These are phyloP conservation scores for Pyrrhia umbra DNA, from an alignment of 2,888 invertebrate genomes.

Conservation along the genomic window DNA sequence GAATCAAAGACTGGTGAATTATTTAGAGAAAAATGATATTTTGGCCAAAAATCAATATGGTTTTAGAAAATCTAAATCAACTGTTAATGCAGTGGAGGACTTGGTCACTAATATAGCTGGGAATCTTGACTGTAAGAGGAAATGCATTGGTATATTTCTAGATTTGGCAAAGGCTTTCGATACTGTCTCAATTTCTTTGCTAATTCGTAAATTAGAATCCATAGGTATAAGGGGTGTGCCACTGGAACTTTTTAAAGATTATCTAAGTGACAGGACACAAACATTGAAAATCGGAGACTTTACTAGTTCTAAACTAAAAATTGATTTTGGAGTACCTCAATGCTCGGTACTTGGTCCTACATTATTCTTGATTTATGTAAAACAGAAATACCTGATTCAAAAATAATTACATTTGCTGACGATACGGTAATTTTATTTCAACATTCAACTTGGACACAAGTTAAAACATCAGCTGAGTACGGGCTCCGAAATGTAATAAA, in stretches of 20 bases:
- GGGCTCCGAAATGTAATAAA: constrained; percentile 6
- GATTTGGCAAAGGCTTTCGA: constrained; percentile 9
- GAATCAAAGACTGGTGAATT: no score
- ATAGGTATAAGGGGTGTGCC: constrained; percentile 9
- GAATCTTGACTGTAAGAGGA: constrained; percentile 11
- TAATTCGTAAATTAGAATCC: not conserved
- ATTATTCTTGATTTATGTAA: constrained; percentile 9
- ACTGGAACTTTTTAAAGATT: constrained; percentile 4
- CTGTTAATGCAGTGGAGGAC: constrained; percentile 1
- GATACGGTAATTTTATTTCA: constrained; percentile 17
- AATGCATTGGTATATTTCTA: constrained; percentile 15
- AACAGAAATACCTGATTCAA: constrained; percentile 1
- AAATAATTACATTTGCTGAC: constrained; percentile 16
- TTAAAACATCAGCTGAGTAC: constrained; percentile 7
- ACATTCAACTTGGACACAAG: constrained; percentile 2
- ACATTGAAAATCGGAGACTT: constrained; percentile 4
- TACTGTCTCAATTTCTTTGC: constrained; percentile 9
- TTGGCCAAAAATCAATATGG: constrained; percentile 9
- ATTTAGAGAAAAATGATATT: constrained; percentile 1
- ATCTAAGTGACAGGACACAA: constrained; percentile 11
- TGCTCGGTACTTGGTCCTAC: constrained; percentile 14
- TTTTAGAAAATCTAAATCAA: no score
- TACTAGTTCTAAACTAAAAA: not conserved
- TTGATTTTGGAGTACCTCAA: constrained; percentile 9
- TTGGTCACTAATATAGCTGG: not conserved